phyloP scores from a whole-genome alignment of 2,113 vertebrate genomes.

The Cryptomyrus ogoouensis region DNA sequence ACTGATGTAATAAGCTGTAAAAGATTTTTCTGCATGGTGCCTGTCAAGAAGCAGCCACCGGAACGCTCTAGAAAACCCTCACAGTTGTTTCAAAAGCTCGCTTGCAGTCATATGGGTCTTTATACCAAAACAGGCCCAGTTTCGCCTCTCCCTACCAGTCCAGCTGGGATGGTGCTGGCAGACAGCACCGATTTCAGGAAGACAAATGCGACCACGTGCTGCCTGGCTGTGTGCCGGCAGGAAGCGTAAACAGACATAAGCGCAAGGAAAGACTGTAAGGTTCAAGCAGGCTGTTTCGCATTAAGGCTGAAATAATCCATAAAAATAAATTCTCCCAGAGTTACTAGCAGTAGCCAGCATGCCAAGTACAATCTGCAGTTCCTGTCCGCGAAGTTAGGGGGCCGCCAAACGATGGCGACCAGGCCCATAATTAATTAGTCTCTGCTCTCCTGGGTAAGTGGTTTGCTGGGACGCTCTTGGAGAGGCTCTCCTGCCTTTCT shows the following conservation, averaged over 20 bases:
- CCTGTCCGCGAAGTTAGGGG: neutral
- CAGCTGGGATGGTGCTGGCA: neutral
- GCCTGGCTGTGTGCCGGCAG: neutral
- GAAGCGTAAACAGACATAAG: neutral
- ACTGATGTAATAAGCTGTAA: neutral
- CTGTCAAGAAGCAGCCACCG: neutral
- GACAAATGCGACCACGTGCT: neutral
- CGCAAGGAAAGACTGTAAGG: neutral
- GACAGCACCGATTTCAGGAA: neutral
- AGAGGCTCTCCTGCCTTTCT: neutral
- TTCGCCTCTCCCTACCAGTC: neutral
- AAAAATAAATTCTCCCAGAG: neutral
- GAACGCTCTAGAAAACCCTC: neutral
- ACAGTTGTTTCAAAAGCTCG: neutral
- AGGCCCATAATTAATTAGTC: neutral
- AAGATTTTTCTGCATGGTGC: neutral
- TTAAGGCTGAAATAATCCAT: conserved; percentile 3
- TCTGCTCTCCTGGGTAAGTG: neutral
- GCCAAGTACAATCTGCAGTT: neutral
- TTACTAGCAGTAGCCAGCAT: neutral
- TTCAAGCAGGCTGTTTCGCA: neutral
- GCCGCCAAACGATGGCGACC: neutral
- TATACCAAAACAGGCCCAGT: neutral
- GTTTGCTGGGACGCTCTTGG: neutral
- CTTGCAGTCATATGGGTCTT: neutral